Base-by-base conservation (phyloP, 2,888 invertebrate genomes). In the Agrypnus murinus region DNA sequence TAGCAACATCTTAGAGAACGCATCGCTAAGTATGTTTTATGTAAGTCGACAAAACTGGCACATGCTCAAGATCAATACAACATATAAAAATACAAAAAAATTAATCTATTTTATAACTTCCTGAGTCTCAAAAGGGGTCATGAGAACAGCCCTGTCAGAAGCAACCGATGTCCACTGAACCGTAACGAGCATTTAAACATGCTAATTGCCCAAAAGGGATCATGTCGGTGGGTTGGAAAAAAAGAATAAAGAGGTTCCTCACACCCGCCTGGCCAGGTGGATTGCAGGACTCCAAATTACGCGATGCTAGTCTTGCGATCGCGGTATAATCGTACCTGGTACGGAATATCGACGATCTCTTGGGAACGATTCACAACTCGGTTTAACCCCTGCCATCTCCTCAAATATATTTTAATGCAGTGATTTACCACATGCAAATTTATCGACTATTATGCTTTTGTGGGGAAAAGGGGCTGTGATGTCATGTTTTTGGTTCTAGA, bases 261-360 rank as follows among this genome's bases (percentile, higher is more conserved):
- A 48, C 60, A 67, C 67, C 69, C 65, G 63, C 15, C 12, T 36
- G 64, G 45, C 66, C 72, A 72, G 72, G 72, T 69, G 69, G 45
- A 72, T 68, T 69, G 62, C 68, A 62, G 64, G 69, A 36, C 40
- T 70, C 66, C 63, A 67, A 71, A 71, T 66, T 66, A 38, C 55
- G 62, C 71, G 53, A 43, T 63, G 62, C 38, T 12, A 62, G 66
- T 62, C 71, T 64, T 67, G 67, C 55, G 69, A 65, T 73, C 74
- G 73, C 62, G 75, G 57, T 55, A 57, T 65, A 72, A 69, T 77
- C 73, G 85, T 84, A 76, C 84, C 85, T 77, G 84, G 85, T 75
- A 84, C 85, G 77, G 75, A 72, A 78, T 85, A 85, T 85, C 79
- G 85, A 85, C 81, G 78, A 79, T 81, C 77, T 73, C 73, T 50